A percentile compares a stretch with the other conserved stretches of the same genome.
These are phyloP conservation scores for Diuraphis noxia DNA, from an alignment of 1,140 invertebrate genomes.

Conservation along the genomic window DNA sequence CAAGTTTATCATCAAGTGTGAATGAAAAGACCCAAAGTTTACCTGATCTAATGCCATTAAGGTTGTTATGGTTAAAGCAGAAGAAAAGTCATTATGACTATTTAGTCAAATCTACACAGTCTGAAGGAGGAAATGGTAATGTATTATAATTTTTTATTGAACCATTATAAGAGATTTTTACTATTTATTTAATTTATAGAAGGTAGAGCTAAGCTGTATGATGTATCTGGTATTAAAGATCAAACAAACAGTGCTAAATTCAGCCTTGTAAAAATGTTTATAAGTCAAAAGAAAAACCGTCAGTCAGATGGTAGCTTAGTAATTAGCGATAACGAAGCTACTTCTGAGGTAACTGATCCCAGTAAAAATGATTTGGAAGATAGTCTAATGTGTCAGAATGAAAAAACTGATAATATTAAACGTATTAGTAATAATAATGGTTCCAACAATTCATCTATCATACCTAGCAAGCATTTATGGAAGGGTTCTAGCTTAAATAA, in stretches of 20 bases:
- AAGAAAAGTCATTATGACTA: constrained; percentile 50
- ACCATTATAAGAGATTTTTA: neutral
- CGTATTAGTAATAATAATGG: constrained; percentile 40
- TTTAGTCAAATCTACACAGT: constrained; percentile 48
- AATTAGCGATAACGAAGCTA: constrained; percentile 47
- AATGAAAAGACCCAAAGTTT: constrained; percentile 52
- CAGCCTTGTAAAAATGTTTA: constrained; percentile 84
- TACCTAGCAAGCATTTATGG: constrained; percentile 43
- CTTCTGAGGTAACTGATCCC: neutral
- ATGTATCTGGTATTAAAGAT: constrained; percentile 40
- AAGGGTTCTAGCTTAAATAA: constrained; percentile 60
- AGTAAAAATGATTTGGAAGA: constrained; percentile 58
- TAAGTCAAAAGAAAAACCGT: constrained; percentile 68
- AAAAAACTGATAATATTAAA: constrained; percentile 1
- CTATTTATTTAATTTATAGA: constrained; percentile 29
- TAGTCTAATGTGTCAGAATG: constrained; percentile 58
- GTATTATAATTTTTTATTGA: neutral
- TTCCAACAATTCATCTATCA: constrained; percentile 41
- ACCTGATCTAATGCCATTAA: constrained; percentile 42
- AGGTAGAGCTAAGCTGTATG: constrained; percentile 34
- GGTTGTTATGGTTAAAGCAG: constrained; percentile 36
- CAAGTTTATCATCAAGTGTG: constrained; percentile 49
- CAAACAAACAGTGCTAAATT: constrained; percentile 64
- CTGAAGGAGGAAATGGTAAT: constrained; percentile 51
- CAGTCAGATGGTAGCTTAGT: constrained; percentile 36